phyloP scores from a whole-genome alignment of 2,888 invertebrate species.

The Myopa tessellatipennis region DNA sequence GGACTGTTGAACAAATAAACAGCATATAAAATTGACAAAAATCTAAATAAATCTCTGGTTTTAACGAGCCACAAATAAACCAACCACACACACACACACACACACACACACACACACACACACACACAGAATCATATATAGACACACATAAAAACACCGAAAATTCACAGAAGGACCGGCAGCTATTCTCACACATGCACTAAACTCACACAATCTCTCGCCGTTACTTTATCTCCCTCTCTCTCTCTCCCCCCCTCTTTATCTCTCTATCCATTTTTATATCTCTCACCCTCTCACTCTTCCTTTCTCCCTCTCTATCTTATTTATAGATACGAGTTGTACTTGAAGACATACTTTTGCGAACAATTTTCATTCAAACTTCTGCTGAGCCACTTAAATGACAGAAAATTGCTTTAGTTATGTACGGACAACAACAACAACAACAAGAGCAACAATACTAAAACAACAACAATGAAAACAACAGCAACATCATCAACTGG shows the following conservation, averaged over 20 bases:
- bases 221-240: too few species aligned
- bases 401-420: constrained; percentile 25
- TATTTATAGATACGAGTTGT: too few species aligned
- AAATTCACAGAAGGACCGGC: too few species aligned
- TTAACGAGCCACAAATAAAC: constrained; percentile 1
- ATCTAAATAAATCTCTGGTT: constrained; percentile 15
- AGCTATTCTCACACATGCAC: too few species aligned
- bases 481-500: too few species aligned
- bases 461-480: neutral
- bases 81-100: too few species aligned
- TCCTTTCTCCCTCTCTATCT: too few species aligned
- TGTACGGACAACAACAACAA: too few species aligned
- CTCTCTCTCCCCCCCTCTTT: too few species aligned
- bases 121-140: neutral
- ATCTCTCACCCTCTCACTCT: neutral
- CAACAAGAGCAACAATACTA: neutral
- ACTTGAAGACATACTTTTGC: neutral
- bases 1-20: constrained; percentile 13
- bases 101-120: too few species aligned
- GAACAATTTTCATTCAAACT: constrained; percentile 28
- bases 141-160: neutral
- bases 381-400: constrained; percentile 22
- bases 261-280: too few species aligned
- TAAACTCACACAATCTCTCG: too few species aligned
- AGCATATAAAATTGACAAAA: constrained; percentile 12